Evolutionary conservation across 2,113 vertebrate species (phyloP).

Genomic region (Oreochromis aureus): DNA sequence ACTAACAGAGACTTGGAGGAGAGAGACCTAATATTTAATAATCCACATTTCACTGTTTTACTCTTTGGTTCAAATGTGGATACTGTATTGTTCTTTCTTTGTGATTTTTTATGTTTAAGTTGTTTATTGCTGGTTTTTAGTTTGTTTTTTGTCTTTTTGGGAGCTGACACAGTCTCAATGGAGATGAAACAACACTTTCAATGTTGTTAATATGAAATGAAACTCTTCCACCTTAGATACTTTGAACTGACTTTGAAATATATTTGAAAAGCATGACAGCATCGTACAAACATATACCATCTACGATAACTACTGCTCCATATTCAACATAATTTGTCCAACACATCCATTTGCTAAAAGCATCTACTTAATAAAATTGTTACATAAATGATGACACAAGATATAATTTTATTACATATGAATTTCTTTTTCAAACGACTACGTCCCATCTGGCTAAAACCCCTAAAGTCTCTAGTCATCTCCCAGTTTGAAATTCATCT

Average conservation of each 20-base stretch:
- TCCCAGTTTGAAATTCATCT: neutral
- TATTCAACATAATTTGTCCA: neutral
- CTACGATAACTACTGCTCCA: neutral
- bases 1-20: too few relatives aligned
- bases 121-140: too few relatives aligned
- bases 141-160: too few relatives aligned
- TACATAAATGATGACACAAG: neutral
- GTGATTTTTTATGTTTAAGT: too few relatives aligned
- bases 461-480: neutral
- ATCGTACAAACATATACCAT: accelerated
- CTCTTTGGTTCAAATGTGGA: too few relatives aligned
- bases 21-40: too few relatives aligned
- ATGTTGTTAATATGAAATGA: neutral
- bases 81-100: too few relatives aligned
- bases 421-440: neutral
- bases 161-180: too few relatives aligned
- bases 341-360: neutral
- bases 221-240: accelerated
- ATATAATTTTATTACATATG: neutral
- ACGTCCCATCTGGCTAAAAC: neutral
- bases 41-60: too few relatives aligned
- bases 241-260: neutral
- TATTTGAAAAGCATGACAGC: neutral
- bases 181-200: too few relatives aligned
- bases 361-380: neutral